Evolutionary conservation across 2,888 invertebrate species (phyloP).

Genomic region (Caenorhabditis panamensis): DNA sequence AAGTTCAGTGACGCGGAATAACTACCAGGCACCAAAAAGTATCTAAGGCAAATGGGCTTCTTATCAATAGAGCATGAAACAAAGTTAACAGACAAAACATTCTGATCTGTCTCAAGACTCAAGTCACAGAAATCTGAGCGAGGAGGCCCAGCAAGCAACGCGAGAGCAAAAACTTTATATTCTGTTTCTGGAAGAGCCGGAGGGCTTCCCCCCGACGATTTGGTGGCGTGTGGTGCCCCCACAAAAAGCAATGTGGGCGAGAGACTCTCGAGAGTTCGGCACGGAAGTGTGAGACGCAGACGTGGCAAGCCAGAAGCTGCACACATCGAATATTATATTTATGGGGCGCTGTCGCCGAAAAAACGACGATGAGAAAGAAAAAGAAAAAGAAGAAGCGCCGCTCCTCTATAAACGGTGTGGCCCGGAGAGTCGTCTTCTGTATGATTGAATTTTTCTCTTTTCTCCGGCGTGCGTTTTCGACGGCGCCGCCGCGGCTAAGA

Average conservation of each 20-base stretch:
- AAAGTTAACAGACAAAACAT: no score
- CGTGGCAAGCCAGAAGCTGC: neutral
- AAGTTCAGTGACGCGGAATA: no score
- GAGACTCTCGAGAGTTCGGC: neutral
- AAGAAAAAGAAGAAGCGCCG: neutral
- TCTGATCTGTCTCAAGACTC: no score
- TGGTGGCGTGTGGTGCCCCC: conserved; percentile 23
- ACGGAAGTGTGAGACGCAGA: conserved; percentile 30
- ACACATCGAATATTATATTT: conserved; percentile 56
- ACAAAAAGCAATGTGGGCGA: conserved; percentile 30
- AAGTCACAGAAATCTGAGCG: no score
- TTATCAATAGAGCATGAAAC: no score
- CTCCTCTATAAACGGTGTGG: neutral
- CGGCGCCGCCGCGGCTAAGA: conserved; percentile 1
- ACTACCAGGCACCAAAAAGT: no score
- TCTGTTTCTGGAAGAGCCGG: neutral
- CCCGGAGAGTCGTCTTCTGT: conserved; percentile 13
- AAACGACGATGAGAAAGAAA: no score
- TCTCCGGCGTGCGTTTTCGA: no score
- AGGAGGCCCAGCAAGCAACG: no score
- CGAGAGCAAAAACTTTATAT: neutral
- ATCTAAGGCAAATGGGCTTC: no score
- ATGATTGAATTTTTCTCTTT: conserved; percentile 42
- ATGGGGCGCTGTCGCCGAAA: conserved; percentile 16
- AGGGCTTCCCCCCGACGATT: conserved; percentile 16